phyloP scores from a whole-genome alignment of 1,140 invertebrate species.

The Sycophila sp. region DNA sequence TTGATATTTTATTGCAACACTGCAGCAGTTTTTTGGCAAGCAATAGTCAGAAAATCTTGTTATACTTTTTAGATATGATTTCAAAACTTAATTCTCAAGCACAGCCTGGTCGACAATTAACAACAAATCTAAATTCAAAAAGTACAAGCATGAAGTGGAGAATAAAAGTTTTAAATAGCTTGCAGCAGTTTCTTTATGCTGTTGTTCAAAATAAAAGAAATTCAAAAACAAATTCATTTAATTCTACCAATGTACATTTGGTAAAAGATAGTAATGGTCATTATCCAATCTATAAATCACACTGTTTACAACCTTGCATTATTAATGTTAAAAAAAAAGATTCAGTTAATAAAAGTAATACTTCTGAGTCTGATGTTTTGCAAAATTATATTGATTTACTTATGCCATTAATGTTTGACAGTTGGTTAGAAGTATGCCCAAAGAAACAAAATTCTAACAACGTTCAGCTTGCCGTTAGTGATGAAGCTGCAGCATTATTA shows the following conservation, averaged over 20 bases:
- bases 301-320: constrained; percentile 38
- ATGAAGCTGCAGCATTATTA: constrained; percentile 69
- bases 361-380: constrained; percentile 45
- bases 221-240: background rate
- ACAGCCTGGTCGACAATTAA: constrained; percentile 71
- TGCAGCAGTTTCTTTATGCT: constrained; percentile 71
- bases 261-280: constrained; percentile 38
- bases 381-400: constrained; percentile 70
- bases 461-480: constrained; percentile 61
- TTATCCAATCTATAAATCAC: constrained; percentile 44
- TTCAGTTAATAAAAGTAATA: constrained; percentile 20
- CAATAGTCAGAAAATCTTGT: constrained; percentile 75
- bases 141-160: constrained; percentile 79
- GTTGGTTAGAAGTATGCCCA: constrained; percentile 77
- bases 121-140: constrained; percentile 73
- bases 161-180: constrained; percentile 75
- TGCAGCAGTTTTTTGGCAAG: constrained; percentile 71
- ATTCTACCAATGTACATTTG: constrained; percentile 23
- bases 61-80: constrained; percentile 84
- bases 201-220: constrained; percentile 51
- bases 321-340: constrained; percentile 45
- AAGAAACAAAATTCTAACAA: constrained; percentile 52
- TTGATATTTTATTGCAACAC: constrained; percentile 76
- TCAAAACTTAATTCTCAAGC: constrained; percentile 73
- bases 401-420: constrained; percentile 77